Evolutionary conservation across 2,113 vertebrate genomes (phyloP), one percentile per base, ranked within the genome.

Genomic region (Chascanopsetta lugubris): DNA sequence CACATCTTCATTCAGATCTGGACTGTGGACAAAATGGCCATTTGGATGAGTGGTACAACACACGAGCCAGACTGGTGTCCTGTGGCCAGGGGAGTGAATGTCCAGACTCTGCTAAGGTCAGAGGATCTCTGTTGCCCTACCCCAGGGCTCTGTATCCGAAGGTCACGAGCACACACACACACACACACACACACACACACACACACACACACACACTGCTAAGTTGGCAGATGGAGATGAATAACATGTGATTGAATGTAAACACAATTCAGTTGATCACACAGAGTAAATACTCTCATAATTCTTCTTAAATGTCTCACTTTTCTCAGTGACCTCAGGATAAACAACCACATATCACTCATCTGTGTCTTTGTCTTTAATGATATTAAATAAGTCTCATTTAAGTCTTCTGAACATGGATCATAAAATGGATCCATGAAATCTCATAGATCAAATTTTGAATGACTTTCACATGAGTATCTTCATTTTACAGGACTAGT

Each of bases 41-140:
- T 38, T 67, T 67, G 69, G 61, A 77, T 77, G 51, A 61, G 55
- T 69, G 51, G 57, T 38, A 17, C 38, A 0, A 45, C 21, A 17
- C 38, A 1, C 38, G 8, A 29, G 12, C 15, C 45, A 75, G 50
- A 71, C 61, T 40, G 20, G 15, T 29, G 72, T 48, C 60, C 66
- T 22, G 50, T 8, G 43, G 72, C 61, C 55, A 69, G 45, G 61
- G 65, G 69, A 54, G 34, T 25, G 20, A 54, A 36, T 56, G 47
- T 56, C 79, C 30, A 64, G 68, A 74, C 57, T 60, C 13, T 61
- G 60, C 58, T 77, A 85, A 83, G 80, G 83, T 87, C 85, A 82
- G 75, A 76, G 56, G 58, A 66, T 43, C 40, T 46, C 73, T 72
- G 84, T 34, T 76, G 27, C 54, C 17, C 59, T 61, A 71, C 80